Evolutionary conservation across 2,113 vertebrate genomes (phyloP).

Genomic region (Ovis canadensis): DNA sequence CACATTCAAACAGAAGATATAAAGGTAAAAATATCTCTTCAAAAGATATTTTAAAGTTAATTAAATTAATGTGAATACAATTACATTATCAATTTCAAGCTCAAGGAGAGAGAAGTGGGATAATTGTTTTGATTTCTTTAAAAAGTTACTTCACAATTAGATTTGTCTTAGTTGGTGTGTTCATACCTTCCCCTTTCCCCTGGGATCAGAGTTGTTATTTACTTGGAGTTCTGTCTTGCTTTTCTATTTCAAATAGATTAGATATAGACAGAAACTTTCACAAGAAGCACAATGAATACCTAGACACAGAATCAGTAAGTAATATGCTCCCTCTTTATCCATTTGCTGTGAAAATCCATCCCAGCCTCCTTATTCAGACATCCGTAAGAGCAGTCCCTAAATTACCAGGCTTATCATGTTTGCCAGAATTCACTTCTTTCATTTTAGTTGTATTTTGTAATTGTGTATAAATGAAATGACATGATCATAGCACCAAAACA

Average conservation of each 20-base stretch:
- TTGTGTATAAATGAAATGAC: not conserved
- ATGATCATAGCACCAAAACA: not conserved
- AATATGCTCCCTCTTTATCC: not conserved
- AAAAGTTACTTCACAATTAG: not conserved
- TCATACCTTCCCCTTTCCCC: not conserved
- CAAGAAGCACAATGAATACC: not conserved
- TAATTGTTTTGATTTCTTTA: not conserved
- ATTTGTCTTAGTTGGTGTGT: not conserved
- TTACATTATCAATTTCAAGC: not conserved
- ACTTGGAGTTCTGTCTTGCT: not conserved
- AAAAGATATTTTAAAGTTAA: not conserved
- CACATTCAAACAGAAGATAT: not conserved
- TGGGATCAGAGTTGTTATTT: not conserved
- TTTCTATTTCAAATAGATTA: not conserved
- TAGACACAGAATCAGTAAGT: not conserved
- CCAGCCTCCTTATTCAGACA: not conserved
- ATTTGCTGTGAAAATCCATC: not conserved
- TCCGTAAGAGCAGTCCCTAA: not conserved
- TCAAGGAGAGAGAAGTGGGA: not conserved
- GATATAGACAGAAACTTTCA: not conserved
- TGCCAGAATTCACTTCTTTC: not conserved
- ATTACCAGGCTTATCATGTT: not conserved
- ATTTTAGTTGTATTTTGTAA: not conserved
- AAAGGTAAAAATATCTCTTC: not conserved
- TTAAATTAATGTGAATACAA: not conserved